Percentiles rank a stretch among this genome's conserved stretches.
Evolutionary conservation across 2,113 vertebrate genomes (phyloP).

Genomic region (Sterrhoptilus dennistouni): DNA sequence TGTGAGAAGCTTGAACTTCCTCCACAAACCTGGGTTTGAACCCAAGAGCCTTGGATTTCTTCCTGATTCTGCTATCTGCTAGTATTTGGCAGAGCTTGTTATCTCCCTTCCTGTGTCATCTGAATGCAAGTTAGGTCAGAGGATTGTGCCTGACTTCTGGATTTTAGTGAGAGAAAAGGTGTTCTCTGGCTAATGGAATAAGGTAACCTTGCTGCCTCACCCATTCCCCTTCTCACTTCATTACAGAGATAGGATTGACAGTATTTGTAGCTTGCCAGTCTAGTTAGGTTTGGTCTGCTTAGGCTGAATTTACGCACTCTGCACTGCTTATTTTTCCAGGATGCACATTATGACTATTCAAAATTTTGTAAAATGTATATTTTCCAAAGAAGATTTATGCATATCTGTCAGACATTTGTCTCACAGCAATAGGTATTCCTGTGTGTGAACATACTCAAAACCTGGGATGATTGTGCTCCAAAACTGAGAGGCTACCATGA

Average conservation of each 20-base stretch:
- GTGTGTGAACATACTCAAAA: not conserved
- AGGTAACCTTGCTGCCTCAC: not conserved
- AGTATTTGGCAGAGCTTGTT: not conserved
- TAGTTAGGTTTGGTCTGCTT: not conserved
- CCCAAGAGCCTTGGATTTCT: not conserved
- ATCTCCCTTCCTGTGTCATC: not conserved
- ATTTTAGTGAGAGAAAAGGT: not conserved
- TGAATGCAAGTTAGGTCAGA: not conserved
- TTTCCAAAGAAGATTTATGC: not conserved
- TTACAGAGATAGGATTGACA: not conserved
- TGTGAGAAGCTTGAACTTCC: not conserved
- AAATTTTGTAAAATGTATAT: not conserved
- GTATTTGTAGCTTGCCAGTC: not conserved
- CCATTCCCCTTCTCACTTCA: not conserved
- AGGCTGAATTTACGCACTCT: not conserved
- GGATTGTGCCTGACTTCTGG: not conserved
- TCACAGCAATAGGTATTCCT: not conserved
- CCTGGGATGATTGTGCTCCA: not conserved
- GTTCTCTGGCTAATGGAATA: not conserved
- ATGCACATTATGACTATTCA: not conserved
- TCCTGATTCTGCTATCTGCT: not conserved
- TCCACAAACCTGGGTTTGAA: not conserved
- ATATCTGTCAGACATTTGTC: not conserved
- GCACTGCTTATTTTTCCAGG: not conserved
- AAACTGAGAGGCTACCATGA: not conserved